Percentiles rank a stretch among this genome's conserved stretches.
Evolutionary conservation across 2,797 vertebrate genomes (phyloP).

Genomic region (Zalophus californianus): DNA sequence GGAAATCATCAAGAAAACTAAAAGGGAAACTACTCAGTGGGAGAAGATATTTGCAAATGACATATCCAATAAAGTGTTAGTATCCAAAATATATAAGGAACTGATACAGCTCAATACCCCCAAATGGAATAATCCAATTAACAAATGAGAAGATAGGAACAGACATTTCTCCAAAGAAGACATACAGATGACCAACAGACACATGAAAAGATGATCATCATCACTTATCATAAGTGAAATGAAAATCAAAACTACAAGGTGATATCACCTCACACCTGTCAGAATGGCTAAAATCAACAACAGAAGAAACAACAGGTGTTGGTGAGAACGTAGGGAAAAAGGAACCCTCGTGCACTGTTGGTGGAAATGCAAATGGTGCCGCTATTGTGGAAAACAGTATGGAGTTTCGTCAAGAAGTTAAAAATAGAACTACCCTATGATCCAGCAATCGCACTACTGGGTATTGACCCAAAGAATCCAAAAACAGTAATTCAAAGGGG

Average conservation of each 20-base stretch:
- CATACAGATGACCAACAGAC: neutral
- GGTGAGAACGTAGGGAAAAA: neutral
- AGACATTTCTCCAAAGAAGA: neutral
- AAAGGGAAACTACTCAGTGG: neutral
- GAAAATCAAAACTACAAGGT: neutral
- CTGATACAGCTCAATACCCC: neutral
- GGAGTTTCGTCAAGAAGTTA: neutral
- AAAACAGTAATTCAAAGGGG: neutral
- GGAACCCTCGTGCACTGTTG: neutral
- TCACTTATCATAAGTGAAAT: neutral
- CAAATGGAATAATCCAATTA: neutral
- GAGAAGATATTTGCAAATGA: neutral
- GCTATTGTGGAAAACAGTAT: neutral
- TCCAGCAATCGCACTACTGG: neutral
- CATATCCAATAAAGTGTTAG: neutral
- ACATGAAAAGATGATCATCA: neutral
- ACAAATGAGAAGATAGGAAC: neutral
- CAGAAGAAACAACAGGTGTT: neutral
- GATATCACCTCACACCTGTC: neutral
- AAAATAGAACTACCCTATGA: neutral
- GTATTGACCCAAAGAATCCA: neutral
- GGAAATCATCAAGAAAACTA: neutral
- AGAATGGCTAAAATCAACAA: neutral
- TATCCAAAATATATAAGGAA: neutral
- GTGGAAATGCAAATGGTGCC: neutral